These are phyloP conservation scores for Cheumatopsyche charites DNA, from an alignment of 1,140 invertebrate genomes.

Conservation along the genomic window DNA sequence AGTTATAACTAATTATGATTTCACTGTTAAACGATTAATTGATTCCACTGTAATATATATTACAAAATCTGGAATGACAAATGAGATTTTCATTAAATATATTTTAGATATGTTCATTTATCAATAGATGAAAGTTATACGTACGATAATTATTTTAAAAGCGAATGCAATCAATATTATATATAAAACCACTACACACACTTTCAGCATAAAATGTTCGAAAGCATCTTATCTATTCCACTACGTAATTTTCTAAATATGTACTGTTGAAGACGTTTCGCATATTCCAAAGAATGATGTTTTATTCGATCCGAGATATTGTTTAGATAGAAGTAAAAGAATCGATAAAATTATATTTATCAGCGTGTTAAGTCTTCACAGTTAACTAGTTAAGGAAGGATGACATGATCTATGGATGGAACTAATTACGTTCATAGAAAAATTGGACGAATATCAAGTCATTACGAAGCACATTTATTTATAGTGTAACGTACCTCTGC, in stretches of 20 bases:
- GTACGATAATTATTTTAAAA: too few species aligned
- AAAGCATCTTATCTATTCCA: not conserved
- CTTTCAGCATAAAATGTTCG: conserved; percentile 18
- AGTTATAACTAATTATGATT: too few species aligned
- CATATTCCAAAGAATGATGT: not conserved
- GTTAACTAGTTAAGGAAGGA: conserved; percentile 13
- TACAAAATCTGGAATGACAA: too few species aligned
- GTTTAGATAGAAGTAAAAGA: too few species aligned
- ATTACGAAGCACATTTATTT: conserved; percentile 18
- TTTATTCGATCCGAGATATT: too few species aligned
- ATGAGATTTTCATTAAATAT: too few species aligned
- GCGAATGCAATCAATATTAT: not conserved
- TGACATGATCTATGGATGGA: conserved; percentile 35
- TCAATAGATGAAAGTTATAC: too few species aligned
- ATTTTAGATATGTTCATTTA: too few species aligned
- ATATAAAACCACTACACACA: not conserved
- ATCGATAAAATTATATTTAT: too few species aligned
- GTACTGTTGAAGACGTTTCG: conserved; percentile 1
- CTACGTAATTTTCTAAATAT: conserved; percentile 8
- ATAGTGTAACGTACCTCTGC: conserved; percentile 3
- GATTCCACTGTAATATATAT: too few species aligned
- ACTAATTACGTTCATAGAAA: conserved; percentile 37
- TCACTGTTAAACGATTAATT: too few species aligned
- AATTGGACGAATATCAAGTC: conserved; percentile 37
- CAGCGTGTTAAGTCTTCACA: conserved; percentile 14